Evolutionary conservation across 2,888 invertebrate species (phyloP), one percentile per base, ranked within the genome.

Genomic region (Incurvaria masculella): DNA sequence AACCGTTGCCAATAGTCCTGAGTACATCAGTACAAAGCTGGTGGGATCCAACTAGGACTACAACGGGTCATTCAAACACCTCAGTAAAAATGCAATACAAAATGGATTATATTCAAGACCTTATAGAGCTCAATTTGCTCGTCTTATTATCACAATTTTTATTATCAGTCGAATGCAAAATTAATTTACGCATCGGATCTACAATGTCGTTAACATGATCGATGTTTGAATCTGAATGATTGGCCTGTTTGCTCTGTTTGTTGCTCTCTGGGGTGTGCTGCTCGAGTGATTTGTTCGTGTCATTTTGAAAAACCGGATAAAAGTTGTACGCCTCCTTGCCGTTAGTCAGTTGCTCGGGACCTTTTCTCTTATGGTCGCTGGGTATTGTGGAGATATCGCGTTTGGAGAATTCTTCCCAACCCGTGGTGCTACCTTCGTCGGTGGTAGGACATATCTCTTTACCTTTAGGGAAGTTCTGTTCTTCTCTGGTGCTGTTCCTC

Each of bases 151-250:
- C 78, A 78, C 78, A 78, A 69, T 73, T 65, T 65, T 72, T 72
- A 62, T 71, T 78, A 72, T 78, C 78, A 76, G 78, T 78, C 78
- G 76, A 65, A 66, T 69, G 74, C 73, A 78, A 66, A 66, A 69
- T 72, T 72, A 78, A 49, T 57, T 78, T 75, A 69, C 74, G 79
- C 78, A 78, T 73, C 68, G 79, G 69, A 62, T 78, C 74, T 74
- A 78, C 57, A 63, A 78, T 73, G 63, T 74, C 66, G 64, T 72
- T 71, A 69, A 71, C 67, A 66, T 66, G 69, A 55, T 72, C 73
- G 50, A 71, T 70, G 48, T 61, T 63, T 52, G 60, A 56, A 21
- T 55, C 51, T 44, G 57, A 56, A 39, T 27, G 23, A 11, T 45
- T 8, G 19, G 27, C 33, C 16, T 6, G n/a, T 45, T 44, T 17